Percentiles rank a stretch among this genome's conserved stretches.
phyloP scores from a whole-genome alignment of 2,888 invertebrate genomes.

The Caenorhabditis sp. region DNA sequence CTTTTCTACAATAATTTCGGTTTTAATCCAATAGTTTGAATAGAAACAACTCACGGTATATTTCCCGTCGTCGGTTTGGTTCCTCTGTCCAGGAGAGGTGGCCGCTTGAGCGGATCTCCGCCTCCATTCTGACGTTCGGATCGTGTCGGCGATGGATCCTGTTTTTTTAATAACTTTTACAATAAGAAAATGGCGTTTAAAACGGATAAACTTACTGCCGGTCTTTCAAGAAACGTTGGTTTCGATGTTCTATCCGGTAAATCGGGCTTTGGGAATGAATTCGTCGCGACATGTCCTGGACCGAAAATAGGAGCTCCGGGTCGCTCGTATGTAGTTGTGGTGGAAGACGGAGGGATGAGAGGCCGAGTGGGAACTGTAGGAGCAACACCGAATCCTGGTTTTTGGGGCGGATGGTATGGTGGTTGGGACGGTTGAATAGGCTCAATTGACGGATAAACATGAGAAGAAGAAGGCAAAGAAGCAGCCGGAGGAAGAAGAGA shows the following conservation, averaged over 20 bases:
- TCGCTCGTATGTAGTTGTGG: not conserved
- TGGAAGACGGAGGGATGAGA: not conserved
- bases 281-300: not conserved
- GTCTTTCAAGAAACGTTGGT: conserved; percentile 17
- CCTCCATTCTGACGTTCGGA: conserved; percentile 44
- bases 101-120: conserved; percentile 23
- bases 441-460: not conserved
- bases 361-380: conserved; percentile 16
- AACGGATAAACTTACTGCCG: conserved; percentile 31
- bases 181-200: not conserved
- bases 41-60: conserved; percentile 30
- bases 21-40: too few relatives aligned
- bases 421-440: not conserved
- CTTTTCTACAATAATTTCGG: conserved; percentile 23
- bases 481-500: conserved; percentile 9
- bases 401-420: not conserved
- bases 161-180: conserved; percentile 21
- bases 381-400: conserved; percentile 14
- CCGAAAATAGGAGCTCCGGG: conserved; percentile 41
- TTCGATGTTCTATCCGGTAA: conserved; percentile 27
- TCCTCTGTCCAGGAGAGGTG: conserved; percentile 36
- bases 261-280: not conserved
- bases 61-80: conserved; percentile 14
- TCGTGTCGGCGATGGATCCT: conserved; percentile 25
- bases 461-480: not conserved